Evolutionary conservation across 2,113 vertebrate genomes (phyloP), one percentile per base, ranked within the genome.

Genomic region (Nannobrachium achirus): DNA sequence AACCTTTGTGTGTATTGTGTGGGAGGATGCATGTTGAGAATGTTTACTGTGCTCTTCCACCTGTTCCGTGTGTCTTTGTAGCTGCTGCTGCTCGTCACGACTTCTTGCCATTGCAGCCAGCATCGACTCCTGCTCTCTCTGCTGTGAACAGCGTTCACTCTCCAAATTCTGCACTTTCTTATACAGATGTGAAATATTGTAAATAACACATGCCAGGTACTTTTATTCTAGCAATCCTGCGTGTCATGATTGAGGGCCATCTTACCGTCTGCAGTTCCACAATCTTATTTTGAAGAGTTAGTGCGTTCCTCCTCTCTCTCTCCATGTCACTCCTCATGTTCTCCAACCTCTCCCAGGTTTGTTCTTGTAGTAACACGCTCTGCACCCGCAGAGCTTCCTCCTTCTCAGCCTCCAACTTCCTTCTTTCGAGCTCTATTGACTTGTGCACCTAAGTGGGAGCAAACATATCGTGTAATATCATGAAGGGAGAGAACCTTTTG

Each of bases 261-360:
- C 92, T 83, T 60, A 95, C 95, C 70, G 78, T 78, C 75, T 88
- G 88, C 6, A 95, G 83, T 70, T 93, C 80, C 56, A 45, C 51
- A 1, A 83, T 79, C 86, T 92, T 76, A 7, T 79, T 86, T 59
- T 88, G 91, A 66, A 91, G 50, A 60, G 78, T 52, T 1, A 38
- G 3, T 0, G 61, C 13, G 40, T 20, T 76, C 46, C 73, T 88
- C 59, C 53, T 86, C 48, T 93, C 92, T 57, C 56, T 53, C 55
- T 92, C 86, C 67, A 76, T 63, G 25, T 67, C 45, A 38, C 66
- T 76, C 68, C 3, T 62, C 18, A 63, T 18, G 11, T 10, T 53
- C 0, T 39, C 80, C 58, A 76, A 19, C 6, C 10, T 66, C 75
- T 71, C 80, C 41, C 63, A 78, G 20, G 73, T 83, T 73, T 89